phyloP scores from a whole-genome alignment of 2,888 invertebrate species.

The Agrilus mali region DNA sequence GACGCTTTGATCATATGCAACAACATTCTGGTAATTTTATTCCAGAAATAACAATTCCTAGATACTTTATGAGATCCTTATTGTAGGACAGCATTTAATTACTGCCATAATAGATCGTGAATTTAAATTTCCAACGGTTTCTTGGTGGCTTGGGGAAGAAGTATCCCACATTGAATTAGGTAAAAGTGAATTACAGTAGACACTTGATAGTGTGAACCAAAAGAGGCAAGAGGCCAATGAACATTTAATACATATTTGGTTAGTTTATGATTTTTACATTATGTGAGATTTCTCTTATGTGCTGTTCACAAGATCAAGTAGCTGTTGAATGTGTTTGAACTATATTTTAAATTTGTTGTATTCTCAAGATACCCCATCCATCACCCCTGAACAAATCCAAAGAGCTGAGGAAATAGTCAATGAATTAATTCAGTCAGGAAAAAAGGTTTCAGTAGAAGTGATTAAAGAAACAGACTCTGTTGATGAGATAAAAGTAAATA shows the following conservation, averaged over 20 bases:
- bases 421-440: slow-evolving; percentile 48
- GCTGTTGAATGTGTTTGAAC: too few species aligned
- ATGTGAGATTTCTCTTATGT: too few species aligned
- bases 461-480: slow-evolving; percentile 39
- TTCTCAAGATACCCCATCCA: slow-evolving; percentile 36
- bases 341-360: slow-evolving; percentile 2
- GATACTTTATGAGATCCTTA: slow-evolving; percentile 3
- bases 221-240: too few species aligned
- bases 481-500: slow-evolving; percentile 16
- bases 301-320: too few species aligned
- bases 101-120: slow-evolving; percentile 63
- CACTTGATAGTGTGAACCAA: too few species aligned
- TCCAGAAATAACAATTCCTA: too few species aligned
- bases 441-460: slow-evolving; percentile 50
- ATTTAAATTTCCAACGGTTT: slow-evolving; percentile 55
- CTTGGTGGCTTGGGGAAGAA: slow-evolving; percentile 73
- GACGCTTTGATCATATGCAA: slow-evolving; percentile 82
- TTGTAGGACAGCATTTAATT: slow-evolving; percentile 65
- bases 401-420: slow-evolving; percentile 53
- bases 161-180: slow-evolving; percentile 59
- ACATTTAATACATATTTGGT: too few species aligned
- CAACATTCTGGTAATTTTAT: slow-evolving; percentile 80
- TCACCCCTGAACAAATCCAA: slow-evolving; percentile 39
- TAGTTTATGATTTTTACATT: too few species aligned
- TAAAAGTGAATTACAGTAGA: slow-evolving; percentile 16